phyloP scores from a whole-genome alignment of 2,888 invertebrate genomes.

The Altica lythri region DNA sequence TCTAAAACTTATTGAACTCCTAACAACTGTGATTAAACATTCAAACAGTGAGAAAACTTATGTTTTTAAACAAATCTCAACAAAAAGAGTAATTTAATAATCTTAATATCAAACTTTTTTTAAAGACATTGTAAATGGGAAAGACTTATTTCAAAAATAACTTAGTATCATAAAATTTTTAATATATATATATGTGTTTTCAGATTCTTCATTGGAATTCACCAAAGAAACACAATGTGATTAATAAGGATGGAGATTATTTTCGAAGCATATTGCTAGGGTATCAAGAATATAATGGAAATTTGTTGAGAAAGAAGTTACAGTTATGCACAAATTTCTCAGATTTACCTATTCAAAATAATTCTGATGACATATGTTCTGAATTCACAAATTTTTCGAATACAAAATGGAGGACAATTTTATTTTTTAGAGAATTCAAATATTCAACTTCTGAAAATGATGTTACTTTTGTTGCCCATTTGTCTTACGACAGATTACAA shows the following conservation, averaged over 20 bases:
- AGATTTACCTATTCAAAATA: conserved; percentile 48
- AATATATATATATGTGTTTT: too few species aligned
- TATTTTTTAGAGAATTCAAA: conserved; percentile 80
- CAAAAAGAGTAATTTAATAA: too few species aligned
- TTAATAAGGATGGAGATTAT: conserved; percentile 77
- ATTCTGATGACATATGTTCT: conserved; percentile 72
- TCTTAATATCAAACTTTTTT: too few species aligned
- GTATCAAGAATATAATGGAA: conserved; percentile 86
- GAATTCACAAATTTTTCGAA: conserved; percentile 76
- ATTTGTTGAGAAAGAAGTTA: conserved; percentile 73
- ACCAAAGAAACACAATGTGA: conserved; percentile 80
- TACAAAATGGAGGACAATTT: conserved; percentile 77
- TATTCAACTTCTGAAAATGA: conserved; percentile 69
- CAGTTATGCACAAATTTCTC: conserved; percentile 63
- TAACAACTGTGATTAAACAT: too few species aligned
- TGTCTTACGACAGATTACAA: conserved; percentile 85
- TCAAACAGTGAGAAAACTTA: too few species aligned
- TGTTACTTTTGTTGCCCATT: conserved; percentile 83
- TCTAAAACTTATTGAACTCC: too few species aligned
- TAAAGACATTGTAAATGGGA: too few species aligned
- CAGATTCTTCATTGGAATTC: conserved; percentile 94
- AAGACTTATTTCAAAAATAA: too few species aligned
- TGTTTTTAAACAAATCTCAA: too few species aligned
- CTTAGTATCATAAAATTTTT: too few species aligned
- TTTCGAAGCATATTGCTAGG: conserved; percentile 81